phyloP scores from a whole-genome alignment of 2,888 invertebrate genomes.

The Drosophila trichaetosa region DNA sequence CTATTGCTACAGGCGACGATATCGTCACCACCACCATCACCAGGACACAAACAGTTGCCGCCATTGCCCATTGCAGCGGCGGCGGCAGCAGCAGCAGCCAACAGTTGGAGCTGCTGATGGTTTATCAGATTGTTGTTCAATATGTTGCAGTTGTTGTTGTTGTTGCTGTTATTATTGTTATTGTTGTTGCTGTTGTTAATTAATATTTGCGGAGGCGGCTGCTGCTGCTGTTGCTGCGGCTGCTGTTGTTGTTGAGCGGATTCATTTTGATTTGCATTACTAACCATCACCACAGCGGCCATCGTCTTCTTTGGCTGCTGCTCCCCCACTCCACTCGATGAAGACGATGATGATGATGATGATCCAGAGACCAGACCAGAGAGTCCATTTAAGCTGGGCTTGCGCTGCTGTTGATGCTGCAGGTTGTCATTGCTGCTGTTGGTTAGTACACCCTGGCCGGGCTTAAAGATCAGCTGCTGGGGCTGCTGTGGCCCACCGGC shows the following conservation, averaged over 20 bases:
- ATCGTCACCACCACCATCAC: conserved; percentile 54
- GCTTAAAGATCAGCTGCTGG: conserved; percentile 81
- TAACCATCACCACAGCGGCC: conserved; percentile 84
- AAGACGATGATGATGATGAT: conserved; percentile 8
- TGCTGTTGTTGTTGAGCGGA: conserved; percentile 49
- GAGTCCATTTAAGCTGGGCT: conserved; percentile 67
- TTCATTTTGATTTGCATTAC: conserved; percentile 74
- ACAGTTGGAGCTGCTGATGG: conserved; percentile 77
- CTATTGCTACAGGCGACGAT: conserved; percentile 54
- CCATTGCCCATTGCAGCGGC: conserved; percentile 58
- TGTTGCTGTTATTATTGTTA: conserved; percentile 65
- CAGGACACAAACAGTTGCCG: conserved; percentile 62
- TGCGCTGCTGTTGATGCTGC: conserved; percentile 62
- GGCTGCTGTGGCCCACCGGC: conserved; percentile 82
- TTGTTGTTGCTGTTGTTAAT: conserved; percentile 71
- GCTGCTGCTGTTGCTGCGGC: conserved; percentile 40
- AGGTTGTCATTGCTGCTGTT: conserved; percentile 55
- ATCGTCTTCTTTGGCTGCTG: conserved; percentile 80
- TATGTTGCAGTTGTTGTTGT: conserved; percentile 66
- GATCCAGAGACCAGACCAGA: conserved; percentile 35
- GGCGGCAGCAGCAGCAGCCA: conserved; percentile 75
- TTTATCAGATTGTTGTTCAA: conserved; percentile 78
- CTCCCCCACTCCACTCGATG: conserved; percentile 51
- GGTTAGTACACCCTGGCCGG: conserved; percentile 80
- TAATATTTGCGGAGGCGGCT: conserved; percentile 67